These are phyloP conservation scores for Heliopora coerulea DNA, from an alignment of 92 coral and sea anemone genomes.

Conservation along the genomic window DNA sequence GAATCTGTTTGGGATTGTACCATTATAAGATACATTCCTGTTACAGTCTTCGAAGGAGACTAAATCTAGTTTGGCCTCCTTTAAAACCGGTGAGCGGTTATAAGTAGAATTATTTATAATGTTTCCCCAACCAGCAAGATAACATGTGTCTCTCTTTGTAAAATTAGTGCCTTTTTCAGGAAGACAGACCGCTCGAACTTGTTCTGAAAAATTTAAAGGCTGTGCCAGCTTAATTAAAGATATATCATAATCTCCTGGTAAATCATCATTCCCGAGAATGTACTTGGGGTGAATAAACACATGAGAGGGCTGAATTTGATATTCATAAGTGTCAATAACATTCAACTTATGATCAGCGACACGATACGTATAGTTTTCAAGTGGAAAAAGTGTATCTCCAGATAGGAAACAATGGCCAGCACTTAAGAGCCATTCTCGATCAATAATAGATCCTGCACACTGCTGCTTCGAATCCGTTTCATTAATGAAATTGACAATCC, in stretches of 20 bases:
- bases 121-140: conserved; percentile 49
- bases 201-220: conserved; percentile 43
- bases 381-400: background rate
- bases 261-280: conserved; percentile 1
- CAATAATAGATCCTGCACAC: conserved; percentile 86
- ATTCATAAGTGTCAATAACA: conserved; percentile 55
- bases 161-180: conserved; percentile 32
- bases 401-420: conserved; percentile 49
- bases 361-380: conserved; percentile 19
- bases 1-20: conserved; percentile 37
- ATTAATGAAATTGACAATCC: conserved; percentile 57
- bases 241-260: conserved; percentile 48
- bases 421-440: conserved; percentile 17
- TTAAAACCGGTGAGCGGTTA: conserved; percentile 33
- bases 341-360: conserved; percentile 68
- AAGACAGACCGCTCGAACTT: conserved; percentile 42
- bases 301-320: conserved; percentile 46
- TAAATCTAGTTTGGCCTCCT: conserved; percentile 46
- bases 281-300: conserved; percentile 53
- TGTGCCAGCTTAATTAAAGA: conserved; percentile 44
- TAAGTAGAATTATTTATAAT: conserved; percentile 10
- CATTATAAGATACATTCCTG: conserved; percentile 36
- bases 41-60: conserved; percentile 38
- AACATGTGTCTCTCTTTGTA: conserved; percentile 44
- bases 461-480: conserved; percentile 58